Conservation (phyloP, 2,888 invertebrate species). For the Caenorhabditis sp. region DNA sequence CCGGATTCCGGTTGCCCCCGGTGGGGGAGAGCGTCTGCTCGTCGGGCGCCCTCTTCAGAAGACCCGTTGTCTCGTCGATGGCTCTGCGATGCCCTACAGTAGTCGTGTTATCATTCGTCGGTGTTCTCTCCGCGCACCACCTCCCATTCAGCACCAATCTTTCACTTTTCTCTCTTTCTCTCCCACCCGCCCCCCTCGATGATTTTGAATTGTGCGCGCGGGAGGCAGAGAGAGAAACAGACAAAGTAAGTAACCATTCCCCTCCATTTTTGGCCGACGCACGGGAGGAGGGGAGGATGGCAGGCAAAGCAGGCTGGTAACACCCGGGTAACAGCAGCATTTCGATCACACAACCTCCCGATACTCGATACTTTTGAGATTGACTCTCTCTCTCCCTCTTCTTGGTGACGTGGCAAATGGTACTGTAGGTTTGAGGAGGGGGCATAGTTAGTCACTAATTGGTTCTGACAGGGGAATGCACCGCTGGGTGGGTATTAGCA, state of each 20-base stretch:
- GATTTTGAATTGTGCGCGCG: conserved; percentile 40
- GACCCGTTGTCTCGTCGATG: no score
- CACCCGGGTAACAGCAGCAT: conserved; percentile 23
- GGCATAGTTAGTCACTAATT: no score
- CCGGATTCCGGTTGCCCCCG: conserved; percentile 20
- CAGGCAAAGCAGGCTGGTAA: conserved; percentile 39
- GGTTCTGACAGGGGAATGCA: no score
- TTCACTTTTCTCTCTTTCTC: background rate
- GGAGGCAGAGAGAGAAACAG: conserved; percentile 6
- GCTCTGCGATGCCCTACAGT: no score
- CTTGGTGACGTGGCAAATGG: no score
- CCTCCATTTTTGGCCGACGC: conserved; percentile 43
- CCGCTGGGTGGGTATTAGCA: no score
- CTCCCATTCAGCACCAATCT: no score
- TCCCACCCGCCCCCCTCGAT: conserved; percentile 3
- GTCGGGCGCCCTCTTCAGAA: background rate
- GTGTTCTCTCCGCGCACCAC: background rate
- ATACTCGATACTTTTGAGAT: conserved; percentile 20
- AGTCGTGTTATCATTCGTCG: background rate
- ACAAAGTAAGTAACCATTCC: conserved; percentile 51
- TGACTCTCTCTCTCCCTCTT: background rate
- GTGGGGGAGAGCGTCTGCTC: background rate
- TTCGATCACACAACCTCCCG: no score
- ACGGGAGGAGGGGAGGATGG: conserved; percentile 16
- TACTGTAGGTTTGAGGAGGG: no score